phyloP scores from a whole-genome alignment of 2,888 invertebrate genomes.

The Dermolepida albohirtum region DNA sequence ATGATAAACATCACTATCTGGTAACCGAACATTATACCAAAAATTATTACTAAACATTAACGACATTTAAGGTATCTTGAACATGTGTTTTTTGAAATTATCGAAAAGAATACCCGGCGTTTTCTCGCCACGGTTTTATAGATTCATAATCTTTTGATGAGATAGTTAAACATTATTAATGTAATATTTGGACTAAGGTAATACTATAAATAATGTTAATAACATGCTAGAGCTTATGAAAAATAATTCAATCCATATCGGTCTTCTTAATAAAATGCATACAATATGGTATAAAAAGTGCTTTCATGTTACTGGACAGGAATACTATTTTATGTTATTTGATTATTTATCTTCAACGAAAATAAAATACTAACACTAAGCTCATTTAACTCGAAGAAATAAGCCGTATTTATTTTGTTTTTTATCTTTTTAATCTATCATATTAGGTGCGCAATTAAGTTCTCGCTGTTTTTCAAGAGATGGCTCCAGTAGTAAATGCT shows the following conservation, averaged over 20 bases:
- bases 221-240: not conserved
- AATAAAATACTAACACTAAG: no score
- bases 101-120: not conserved
- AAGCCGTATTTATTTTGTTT: no score
- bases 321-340: no score
- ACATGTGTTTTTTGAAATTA: slow-evolving; percentile 24
- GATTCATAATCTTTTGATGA: slow-evolving; percentile 20
- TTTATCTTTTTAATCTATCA: no score
- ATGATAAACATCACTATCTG: slow-evolving; percentile 30
- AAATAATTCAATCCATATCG: not conserved
- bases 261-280: not conserved
- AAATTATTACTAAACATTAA: slow-evolving; percentile 23
- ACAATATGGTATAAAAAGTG: not conserved
- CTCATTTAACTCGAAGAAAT: no score
- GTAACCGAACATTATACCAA: slow-evolving; percentile 25
- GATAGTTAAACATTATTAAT: slow-evolving; percentile 11
- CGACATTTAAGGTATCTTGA: slow-evolving; percentile 20
- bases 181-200: slow-evolving; percentile 16
- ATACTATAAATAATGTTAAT: slow-evolving; percentile 18
- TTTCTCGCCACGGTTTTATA: slow-evolving; percentile 4
- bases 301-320: no score
- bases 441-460: no score
- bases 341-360: no score
- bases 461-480: no score
- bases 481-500: no score